Percentiles rank a stretch among this genome's conserved stretches.
These are phyloP conservation scores for Crocidura indochinensis DNA, from an alignment of 2,797 vertebrate genomes.

Conservation along the genomic window DNA sequence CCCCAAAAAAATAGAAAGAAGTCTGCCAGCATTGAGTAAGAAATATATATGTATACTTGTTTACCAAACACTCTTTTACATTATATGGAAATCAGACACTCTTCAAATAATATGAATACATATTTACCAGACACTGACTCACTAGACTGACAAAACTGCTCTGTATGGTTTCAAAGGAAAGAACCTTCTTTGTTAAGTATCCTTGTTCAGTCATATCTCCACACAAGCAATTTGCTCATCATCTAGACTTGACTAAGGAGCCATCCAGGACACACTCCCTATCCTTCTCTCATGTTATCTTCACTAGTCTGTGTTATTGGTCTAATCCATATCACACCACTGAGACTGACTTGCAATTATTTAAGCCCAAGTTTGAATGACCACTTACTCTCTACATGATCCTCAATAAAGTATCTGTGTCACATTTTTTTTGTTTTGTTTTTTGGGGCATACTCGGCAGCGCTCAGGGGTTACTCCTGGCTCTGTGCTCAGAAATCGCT, in stretches of 20 bases:
- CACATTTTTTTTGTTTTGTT: slow-evolving; percentile 50
- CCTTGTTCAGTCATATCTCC: not conserved
- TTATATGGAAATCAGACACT: too few species aligned
- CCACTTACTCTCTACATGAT: not conserved
- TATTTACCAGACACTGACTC: not conserved
- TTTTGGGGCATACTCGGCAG: too few species aligned
- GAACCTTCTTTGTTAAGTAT: not conserved
- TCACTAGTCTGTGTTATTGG: not conserved
- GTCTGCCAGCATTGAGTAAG: not conserved
- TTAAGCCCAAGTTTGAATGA: slow-evolving; percentile 26
- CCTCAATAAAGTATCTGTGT: not conserved
- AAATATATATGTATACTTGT: not conserved
- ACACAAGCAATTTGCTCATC: not conserved
- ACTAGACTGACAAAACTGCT: not conserved
- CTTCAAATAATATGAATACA: not conserved
- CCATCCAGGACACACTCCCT: not conserved
- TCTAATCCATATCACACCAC: not conserved
- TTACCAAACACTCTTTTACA: not conserved
- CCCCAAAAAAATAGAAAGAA: too few species aligned
- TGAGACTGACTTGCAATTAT: not conserved
- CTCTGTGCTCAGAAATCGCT: too few species aligned
- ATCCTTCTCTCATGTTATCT: not conserved
- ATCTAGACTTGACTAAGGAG: not conserved
- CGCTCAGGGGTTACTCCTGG: too few species aligned
- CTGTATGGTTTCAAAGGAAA: slow-evolving; percentile 37